Base-by-base conservation (phyloP, 2,113 vertebrate genomes). In the Phrynosoma blainvillii region DNA sequence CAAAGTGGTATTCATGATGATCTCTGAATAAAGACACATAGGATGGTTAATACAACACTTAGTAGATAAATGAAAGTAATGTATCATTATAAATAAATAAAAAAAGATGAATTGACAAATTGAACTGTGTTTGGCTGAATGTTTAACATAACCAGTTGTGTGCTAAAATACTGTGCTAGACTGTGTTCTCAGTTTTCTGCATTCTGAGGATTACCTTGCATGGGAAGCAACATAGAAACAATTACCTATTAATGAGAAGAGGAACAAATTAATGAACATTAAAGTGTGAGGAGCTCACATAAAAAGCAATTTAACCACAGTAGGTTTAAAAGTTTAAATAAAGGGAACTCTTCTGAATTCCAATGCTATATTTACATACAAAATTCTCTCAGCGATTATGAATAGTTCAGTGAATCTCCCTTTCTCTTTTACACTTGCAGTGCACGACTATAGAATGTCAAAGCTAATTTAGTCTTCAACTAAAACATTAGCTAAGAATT, bases 321-420 rank as follows among this genome's bases (percentile, higher is more conserved):
- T 86, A 86, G 84, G 84, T 90, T 93, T 92, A 87, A 89, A 93
- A 93, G 85, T 93, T 95, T 89, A 87, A 92, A 89, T 89, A 93
- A 79, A 40, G 20, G 47, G 70, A 92, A 6, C 75, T 32, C 84
- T 1, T 84, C 84, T 75, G 1, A 79, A 85, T 82, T 92, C 89
- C 84, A 82, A 92, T 70, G 81, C 86, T 89, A 88, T 90, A 94
- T 95, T 83, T 84, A 94, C 89, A 90, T 70, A 36, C 84, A 95
- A 93, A 93, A 90, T 95, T 95, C 92, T 93, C 89, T 88, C 90
- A 74, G 91, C 94, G 93, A 94, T 95, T 93, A 89, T 93, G 93
- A 93, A 89, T 91, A 93, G 88, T 87, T 87, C 88, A 52, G 36
- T 11, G 65, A n/a, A 87, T 89, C 87, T 82, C 65, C 85, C 81